Percentiles rank a stretch among this genome's conserved stretches.
phyloP scores from a whole-genome alignment of 1,140 invertebrate genomes.

The Paralvinella palmiformis region DNA sequence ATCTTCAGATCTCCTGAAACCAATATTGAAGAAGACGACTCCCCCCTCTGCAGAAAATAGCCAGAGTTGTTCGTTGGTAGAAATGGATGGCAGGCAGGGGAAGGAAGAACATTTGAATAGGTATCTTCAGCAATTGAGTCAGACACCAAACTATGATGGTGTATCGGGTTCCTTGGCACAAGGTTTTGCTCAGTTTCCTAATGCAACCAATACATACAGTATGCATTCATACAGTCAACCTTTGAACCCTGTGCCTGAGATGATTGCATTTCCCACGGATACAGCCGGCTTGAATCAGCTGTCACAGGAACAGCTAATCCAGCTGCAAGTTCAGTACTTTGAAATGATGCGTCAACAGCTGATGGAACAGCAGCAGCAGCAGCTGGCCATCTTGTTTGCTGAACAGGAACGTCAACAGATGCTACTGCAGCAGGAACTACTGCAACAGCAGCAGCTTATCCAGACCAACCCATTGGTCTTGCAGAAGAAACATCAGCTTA shows the following conservation, averaged over 20 bases:
- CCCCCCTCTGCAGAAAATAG: neutral
- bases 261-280: no score
- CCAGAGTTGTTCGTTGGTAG: neutral
- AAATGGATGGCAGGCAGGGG: slow-evolving; percentile 12
- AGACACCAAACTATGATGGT: no score
- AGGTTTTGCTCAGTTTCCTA: no score
- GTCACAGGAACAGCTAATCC: slow-evolving; percentile 24
- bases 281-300: neutral
- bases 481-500: no score
- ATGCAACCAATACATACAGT: no score
- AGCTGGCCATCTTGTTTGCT: slow-evolving; percentile 8
- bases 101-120: slow-evolving; percentile 8
- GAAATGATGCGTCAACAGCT: slow-evolving; percentile 22
- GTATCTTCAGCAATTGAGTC: slow-evolving; percentile 11
- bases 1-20: neutral
- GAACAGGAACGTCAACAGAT: slow-evolving; percentile 20
- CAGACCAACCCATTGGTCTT: no score
- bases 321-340: slow-evolving; percentile 27
- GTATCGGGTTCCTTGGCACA: no score
- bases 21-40: neutral
- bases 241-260: no score
- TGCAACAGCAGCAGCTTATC: neutral
- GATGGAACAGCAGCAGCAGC: slow-evolving; percentile 7
- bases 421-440: slow-evolving; percentile 27
- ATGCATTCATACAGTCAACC: no score